phyloP scores from a whole-genome alignment of 1,140 invertebrate species.

The Brachionus angularis region DNA sequence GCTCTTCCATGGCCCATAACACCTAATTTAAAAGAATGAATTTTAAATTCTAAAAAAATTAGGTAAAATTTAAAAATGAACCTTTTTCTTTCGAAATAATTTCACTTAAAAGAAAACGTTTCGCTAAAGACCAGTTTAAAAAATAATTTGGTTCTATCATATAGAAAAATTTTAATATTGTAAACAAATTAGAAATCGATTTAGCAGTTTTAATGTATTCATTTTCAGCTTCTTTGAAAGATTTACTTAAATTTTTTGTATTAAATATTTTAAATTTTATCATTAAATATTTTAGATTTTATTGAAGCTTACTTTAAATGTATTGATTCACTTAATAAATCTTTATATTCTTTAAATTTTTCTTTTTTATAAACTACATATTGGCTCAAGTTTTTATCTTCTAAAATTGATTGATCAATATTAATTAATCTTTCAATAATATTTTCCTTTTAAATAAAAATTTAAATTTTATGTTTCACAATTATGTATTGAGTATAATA shows the following conservation, averaged over 20 bases:
- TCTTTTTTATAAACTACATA: slow-evolving; percentile 6
- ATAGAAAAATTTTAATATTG: neutral
- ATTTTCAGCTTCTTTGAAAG: neutral
- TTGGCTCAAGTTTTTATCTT: slow-evolving; percentile 30
- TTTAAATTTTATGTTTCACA: too few species aligned
- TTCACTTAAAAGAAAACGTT: neutral
- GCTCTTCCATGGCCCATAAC: slow-evolving; percentile 7
- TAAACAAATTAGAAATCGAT: slow-evolving; percentile 5
- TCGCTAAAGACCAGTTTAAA: slow-evolving; percentile 26
- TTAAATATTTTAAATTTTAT: neutral
- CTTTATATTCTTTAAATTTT: slow-evolving; percentile 38
- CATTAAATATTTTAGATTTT: neutral
- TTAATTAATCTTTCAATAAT: slow-evolving; percentile 22
- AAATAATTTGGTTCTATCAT: slow-evolving; percentile 16
- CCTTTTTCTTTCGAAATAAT: neutral
- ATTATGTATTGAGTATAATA: neutral
- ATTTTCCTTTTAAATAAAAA: slow-evolving; percentile 22
- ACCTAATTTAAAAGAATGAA: neutral
- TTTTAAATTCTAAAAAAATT: neutral
- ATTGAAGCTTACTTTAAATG: neutral
- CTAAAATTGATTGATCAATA: slow-evolving; percentile 19
- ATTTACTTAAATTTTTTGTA: neutral
- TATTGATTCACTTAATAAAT: slow-evolving; percentile 10
- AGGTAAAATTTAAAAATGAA: neutral
- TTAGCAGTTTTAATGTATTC: neutral